These are phyloP conservation scores for Oryzias javanicus DNA, from an alignment of 2,113 vertebrate genomes.

Conservation along the genomic window DNA sequence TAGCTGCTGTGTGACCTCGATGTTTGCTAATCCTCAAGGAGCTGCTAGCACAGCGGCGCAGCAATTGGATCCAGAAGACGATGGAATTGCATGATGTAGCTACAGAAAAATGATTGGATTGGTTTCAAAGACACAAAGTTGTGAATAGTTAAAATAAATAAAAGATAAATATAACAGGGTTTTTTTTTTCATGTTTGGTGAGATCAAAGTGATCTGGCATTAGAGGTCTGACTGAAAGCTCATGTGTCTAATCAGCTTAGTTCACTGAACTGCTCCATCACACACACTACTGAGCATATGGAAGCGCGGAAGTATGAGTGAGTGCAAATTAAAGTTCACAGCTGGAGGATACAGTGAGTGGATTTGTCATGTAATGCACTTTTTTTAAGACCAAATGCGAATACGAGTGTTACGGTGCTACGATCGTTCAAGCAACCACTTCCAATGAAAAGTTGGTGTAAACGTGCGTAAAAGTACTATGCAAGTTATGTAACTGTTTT, in stretches of 20 bases:
- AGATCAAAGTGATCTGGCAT: not conserved
- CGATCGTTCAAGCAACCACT: too few relatives aligned
- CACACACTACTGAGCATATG: not conserved
- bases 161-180: too few relatives aligned
- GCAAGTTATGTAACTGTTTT: too few relatives aligned
- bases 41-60: not conserved
- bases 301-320: not conserved
- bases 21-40: not conserved
- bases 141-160: too few relatives aligned
- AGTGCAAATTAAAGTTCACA: not conserved
- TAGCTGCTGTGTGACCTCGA: not conserved
- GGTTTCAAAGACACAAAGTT: too few relatives aligned
- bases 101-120: too few relatives aligned
- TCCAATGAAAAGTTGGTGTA: too few relatives aligned
- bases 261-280: not conserved
- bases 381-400: too few relatives aligned
- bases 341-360: not conserved
- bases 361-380: not conserved
- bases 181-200: not conserved
- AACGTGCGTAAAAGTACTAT: too few relatives aligned
- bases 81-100: not conserved
- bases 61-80: not conserved
- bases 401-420: too few relatives aligned
- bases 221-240: constrained; percentile 23
- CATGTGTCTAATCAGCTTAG: constrained; percentile 41